Conservation (phyloP, 2,888 invertebrate species). For the Entomobrya proxima region DNA sequence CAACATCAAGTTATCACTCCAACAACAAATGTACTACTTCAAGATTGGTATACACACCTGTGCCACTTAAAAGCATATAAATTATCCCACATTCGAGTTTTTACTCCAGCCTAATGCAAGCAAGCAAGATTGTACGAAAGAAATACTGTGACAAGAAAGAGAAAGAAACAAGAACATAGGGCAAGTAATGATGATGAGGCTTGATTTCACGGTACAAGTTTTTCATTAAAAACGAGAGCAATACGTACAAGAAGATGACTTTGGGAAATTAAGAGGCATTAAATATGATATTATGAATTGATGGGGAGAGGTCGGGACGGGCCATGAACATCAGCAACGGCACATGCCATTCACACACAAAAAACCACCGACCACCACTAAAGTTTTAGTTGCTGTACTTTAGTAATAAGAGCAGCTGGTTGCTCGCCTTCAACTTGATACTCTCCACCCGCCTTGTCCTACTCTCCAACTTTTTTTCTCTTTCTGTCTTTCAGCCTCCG, state of each 20-base stretch:
- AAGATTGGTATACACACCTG: constrained; percentile 36
- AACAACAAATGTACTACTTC: not conserved
- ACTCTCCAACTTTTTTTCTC: constrained; percentile 1
- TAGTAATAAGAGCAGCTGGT: constrained; percentile 44
- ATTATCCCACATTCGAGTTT: constrained; percentile 26
- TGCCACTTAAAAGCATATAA: constrained; percentile 52
- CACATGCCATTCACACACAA: constrained; percentile 27
- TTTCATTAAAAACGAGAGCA: constrained; percentile 40
- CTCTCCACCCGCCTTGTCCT: constrained; percentile 35
- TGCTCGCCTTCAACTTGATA: constrained; percentile 44
- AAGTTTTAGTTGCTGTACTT: constrained; percentile 20
- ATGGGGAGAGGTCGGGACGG: constrained; percentile 11
- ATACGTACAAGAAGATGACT: not conserved
- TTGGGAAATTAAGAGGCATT: not conserved
- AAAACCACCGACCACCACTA: constrained; percentile 31
- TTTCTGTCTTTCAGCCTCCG: not conserved
- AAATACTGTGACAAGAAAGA: not conserved
- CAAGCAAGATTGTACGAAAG: not conserved
- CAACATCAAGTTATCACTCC: not conserved
- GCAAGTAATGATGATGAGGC: constrained; percentile 9
- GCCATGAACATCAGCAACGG: constrained; percentile 11
- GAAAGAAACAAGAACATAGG: constrained; percentile 27
- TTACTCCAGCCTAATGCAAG: constrained; percentile 25
- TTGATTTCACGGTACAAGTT: constrained; percentile 24
- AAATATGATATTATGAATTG: constrained; percentile 6